phyloP scores from a whole-genome alignment of 2,113 vertebrate genomes.

The Lipophrys pholis region DNA sequence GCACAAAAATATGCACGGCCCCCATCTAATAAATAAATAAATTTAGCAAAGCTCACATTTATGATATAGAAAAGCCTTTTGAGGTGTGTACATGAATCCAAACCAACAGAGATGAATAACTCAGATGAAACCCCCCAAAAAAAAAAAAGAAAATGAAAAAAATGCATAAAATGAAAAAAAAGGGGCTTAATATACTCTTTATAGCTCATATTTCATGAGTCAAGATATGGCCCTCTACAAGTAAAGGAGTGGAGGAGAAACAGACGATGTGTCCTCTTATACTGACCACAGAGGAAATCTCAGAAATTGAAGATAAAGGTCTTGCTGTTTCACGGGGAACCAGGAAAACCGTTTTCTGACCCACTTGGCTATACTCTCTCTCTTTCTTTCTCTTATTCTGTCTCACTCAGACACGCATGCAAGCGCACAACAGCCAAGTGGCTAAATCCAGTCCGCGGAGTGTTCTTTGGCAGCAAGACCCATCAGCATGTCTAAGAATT shows the following conservation, averaged over 20 bases:
- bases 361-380: conserved; percentile 67
- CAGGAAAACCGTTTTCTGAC: conserved; percentile 70
- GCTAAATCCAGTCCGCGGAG: conserved; percentile 32
- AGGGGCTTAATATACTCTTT: conserved; percentile 13
- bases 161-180: not conserved
- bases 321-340: conserved; percentile 61
- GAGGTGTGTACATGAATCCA: too few relatives aligned
- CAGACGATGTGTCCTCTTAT: conserved; percentile 51
- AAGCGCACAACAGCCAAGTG: conserved; percentile 9
- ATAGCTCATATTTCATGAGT: conserved; percentile 32
- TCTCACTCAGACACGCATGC: not conserved
- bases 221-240: conserved; percentile 50
- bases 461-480: conserved; percentile 63
- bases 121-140: not conserved
- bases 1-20: too few relatives aligned
- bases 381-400: not conserved
- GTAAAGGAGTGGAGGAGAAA: conserved; percentile 42
- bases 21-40: too few relatives aligned
- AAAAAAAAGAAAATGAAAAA: too few relatives aligned
- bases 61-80: too few relatives aligned
- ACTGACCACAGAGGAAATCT: conserved; percentile 72
- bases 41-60: too few relatives aligned
- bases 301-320: conserved; percentile 73
- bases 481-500: conserved; percentile 61
- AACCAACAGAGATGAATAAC: not conserved